Percentiles rank a stretch among this genome's conserved stretches.
phyloP scores from a whole-genome alignment of 2,113 vertebrate genomes.

The pig (Sus scrofa) region T2T-Sscrofa CM000824.6:31490501-31491000 shows the following conservation, averaged over 20 bases:
- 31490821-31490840: slow-evolving; percentile 56
- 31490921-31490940: slow-evolving; percentile 1
- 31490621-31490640: background rate
- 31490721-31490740: background rate
- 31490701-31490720: background rate
- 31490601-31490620: background rate
- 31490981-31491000: background rate
- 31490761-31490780: background rate
- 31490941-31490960: background rate
- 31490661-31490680: background rate
- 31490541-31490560: background rate
- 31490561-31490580: background rate
- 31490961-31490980: background rate
- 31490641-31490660: too few species aligned
- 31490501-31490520: background rate
- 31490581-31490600: background rate
- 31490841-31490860: background rate
- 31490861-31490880: background rate
- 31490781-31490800: background rate
- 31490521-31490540: background rate
- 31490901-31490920: slow-evolving; percentile 66
- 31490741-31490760: background rate
- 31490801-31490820: background rate
- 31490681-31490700: background rate
- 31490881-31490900: slow-evolving; percentile 69